Evolutionary conservation across 2,797 vertebrate species (phyloP).

Genomic region (Rhinatrema bivittatum): DNA sequence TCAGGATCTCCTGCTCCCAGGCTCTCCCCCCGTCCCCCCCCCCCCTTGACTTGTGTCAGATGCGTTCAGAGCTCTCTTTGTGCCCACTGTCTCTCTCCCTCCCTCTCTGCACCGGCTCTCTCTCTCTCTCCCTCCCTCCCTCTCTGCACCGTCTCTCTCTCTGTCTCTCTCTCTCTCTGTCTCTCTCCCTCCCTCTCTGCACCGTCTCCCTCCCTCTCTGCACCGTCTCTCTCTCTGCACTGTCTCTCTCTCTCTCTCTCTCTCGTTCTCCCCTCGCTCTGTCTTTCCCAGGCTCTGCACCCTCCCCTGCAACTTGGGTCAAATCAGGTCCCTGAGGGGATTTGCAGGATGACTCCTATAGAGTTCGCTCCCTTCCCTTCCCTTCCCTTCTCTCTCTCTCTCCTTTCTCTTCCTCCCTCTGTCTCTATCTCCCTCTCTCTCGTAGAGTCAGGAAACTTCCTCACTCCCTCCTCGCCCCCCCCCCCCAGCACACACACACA

Average conservation of each 20-base stretch:
- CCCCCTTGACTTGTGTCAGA: no score
- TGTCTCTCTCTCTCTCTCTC: background rate
- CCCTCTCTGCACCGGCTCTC: constrained; percentile 11
- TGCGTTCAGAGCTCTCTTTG: background rate
- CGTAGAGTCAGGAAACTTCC: no score
- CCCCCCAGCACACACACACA: background rate
- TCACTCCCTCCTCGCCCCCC: no score
- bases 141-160: constrained; percentile 4
- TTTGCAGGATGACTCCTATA: no score
- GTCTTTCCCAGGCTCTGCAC: background rate
- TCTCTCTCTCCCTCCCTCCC: background rate
- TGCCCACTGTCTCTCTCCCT: constrained; percentile 18
- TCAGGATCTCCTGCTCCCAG: background rate
- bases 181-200: background rate
- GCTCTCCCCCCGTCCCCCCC: no score
- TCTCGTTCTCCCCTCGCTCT: background rate
- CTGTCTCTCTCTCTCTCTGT: background rate
- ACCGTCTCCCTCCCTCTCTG: background rate
- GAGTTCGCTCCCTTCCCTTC: background rate
- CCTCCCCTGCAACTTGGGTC: background rate
- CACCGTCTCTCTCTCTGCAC: no score
- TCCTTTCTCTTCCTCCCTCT: background rate
- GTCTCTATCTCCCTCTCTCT: no score
- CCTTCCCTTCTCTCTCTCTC: background rate
- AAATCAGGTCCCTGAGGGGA: no score